A percentile compares a stretch with the other conserved stretches of the same genome.
phyloP scores from a whole-genome alignment of 2,888 invertebrate genomes.

The Drosophila percnosoma region DNA sequence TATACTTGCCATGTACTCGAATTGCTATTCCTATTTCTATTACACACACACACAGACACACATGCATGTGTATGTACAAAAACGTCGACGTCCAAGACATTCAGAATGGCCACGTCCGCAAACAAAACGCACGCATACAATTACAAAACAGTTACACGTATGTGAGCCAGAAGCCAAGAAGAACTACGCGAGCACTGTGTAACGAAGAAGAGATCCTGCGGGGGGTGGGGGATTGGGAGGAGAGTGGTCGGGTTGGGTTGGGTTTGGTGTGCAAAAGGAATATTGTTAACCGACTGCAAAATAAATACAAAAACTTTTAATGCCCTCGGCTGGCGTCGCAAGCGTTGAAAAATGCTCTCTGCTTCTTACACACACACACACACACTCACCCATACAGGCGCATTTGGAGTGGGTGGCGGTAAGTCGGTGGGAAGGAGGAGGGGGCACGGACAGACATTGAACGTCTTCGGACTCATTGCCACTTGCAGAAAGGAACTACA shows the following conservation, averaged over 20 bases:
- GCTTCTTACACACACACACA: slow-evolving; percentile 44
- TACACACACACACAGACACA: slow-evolving; percentile 14
- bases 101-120: slow-evolving; percentile 74
- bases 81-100: slow-evolving; percentile 69
- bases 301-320: slow-evolving; percentile 82
- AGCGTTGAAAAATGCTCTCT: slow-evolving; percentile 77
- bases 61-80: slow-evolving; percentile 43
- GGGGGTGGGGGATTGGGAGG: not conserved
- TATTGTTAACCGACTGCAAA: slow-evolving; percentile 83
- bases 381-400: not conserved
- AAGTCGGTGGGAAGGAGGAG: not conserved
- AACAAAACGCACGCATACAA: slow-evolving; percentile 80
- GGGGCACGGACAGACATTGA: slow-evolving; percentile 60
- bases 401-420: slow-evolving; percentile 11
- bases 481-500: slow-evolving; percentile 75
- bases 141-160: slow-evolving; percentile 72
- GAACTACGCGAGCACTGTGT: slow-evolving; percentile 23
- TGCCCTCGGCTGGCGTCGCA: slow-evolving; percentile 70
- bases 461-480: slow-evolving; percentile 81
- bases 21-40: slow-evolving; percentile 60
- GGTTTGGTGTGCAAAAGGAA: slow-evolving; percentile 65
- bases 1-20: slow-evolving; percentile 66
- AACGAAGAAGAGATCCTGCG: not conserved
- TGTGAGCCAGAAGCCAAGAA: slow-evolving; percentile 40
- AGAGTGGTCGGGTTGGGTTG: slow-evolving; percentile 4